Base-by-base conservation (phyloP, 2,797 vertebrate species). In the Monodelphis domestica region DNA sequence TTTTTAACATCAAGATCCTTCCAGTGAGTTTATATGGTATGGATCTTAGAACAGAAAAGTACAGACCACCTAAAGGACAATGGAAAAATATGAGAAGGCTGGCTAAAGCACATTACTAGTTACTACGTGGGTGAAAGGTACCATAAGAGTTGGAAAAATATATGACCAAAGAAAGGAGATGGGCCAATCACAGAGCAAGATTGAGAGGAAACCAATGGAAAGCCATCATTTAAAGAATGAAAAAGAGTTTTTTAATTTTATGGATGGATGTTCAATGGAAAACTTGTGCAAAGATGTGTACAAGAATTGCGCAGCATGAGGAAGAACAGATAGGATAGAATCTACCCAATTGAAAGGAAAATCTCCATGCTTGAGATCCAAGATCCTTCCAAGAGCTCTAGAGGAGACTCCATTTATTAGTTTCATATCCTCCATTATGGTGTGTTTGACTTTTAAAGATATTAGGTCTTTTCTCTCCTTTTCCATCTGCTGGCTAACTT, bases 401-500 rank as follows among this genome's bases (percentile, higher is more conserved):
- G 53, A 53, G 50, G 89, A 12, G 45, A 89, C 10, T 53, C 70
- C 56, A 57, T 30, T 91, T 26, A 89, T 89, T 88, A 51, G 88
- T 30, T 90, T 53, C 53, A 91, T 56, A 52, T 84, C 54, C 53
- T 45, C 91, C 56, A 63, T 93, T 88, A 89, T 45, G 29, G 45
- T 11, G n/a, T 11, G 1, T n/a, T 55, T n/a, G 54, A 53, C 88
- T 45, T 1, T 29, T 91, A 92, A 56, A 14, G n/a, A 84, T 55
- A 91, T 89, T 29, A 57, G 12, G 84, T 53, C 29, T 78, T 0
- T 38, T 7, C 17, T 33, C 38, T 88, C 2, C 28, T 88, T 57
- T 29, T 2, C 0, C 45, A 26, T 2, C 12, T 57, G 6, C 6
- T 26, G 50, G 12, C 38, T 12, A 24, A 26, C 91, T 93, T 90